A percentile compares a stretch with the other conserved stretches of the same genome.
Evolutionary conservation across 2,113 vertebrate genomes (phyloP).

Genomic region (Megaleporinus macrocephalus): DNA sequence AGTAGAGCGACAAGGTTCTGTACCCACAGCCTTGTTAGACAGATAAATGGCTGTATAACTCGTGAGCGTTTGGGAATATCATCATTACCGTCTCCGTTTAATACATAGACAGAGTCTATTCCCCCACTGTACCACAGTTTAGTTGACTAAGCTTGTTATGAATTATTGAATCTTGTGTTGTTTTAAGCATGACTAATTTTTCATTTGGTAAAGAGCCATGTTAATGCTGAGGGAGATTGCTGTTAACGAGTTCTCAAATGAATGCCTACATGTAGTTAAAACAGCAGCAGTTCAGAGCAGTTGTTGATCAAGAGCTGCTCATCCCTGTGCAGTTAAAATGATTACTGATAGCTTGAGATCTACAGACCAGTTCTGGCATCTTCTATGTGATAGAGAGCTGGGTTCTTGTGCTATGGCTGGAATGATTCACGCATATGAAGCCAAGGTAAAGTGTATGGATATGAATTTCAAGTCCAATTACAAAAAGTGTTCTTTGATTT

Average conservation of each 20-base stretch:
- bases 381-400: not conserved
- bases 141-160: slow-evolving; percentile 37
- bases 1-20: not conserved
- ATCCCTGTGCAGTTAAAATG: not conserved
- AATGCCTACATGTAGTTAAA: slow-evolving; percentile 24
- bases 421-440: not conserved
- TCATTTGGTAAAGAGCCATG: slow-evolving; percentile 29
- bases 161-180: slow-evolving; percentile 40
- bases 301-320: not conserved
- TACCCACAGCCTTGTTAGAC: slow-evolving; percentile 4
- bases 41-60: not conserved
- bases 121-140: slow-evolving; percentile 4
- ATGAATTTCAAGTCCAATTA: too few species aligned
- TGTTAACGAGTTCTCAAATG: slow-evolving; percentile 7
- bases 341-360: not conserved
- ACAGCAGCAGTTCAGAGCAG: not conserved
- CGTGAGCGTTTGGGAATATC: slow-evolving; percentile 27
- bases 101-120: slow-evolving; percentile 21
- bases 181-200: slow-evolving; percentile 49
- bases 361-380: not conserved
- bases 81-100: slow-evolving; percentile 22
- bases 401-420: not conserved
- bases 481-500: too few species aligned
- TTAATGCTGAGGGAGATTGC: slow-evolving; percentile 17
- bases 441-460: too few species aligned